A percentile compares a stretch with the other conserved stretches of the same genome.
phyloP scores from a whole-genome alignment of 1,140 invertebrate species.

The Trichomalopsis sarcophagae region DNA sequence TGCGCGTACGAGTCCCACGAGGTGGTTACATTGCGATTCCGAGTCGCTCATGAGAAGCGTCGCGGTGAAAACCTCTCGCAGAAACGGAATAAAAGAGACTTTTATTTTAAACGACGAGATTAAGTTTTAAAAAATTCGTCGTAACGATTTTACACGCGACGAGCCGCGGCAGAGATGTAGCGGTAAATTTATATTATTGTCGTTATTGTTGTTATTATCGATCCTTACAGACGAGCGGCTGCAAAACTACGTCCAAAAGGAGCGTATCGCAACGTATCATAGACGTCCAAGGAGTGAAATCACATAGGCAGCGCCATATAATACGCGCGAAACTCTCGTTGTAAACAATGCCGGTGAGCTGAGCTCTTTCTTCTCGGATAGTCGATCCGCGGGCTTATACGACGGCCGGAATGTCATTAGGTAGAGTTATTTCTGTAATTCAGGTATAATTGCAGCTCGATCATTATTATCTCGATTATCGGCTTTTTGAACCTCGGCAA shows the following conservation, averaged over 20 bases:
- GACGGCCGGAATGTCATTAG: constrained; percentile 12
- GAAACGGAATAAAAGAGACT: not conserved
- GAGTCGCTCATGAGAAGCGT: constrained; percentile 21
- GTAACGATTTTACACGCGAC: not conserved
- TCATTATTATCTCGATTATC: not conserved
- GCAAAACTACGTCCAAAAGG: not conserved
- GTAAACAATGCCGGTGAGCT: constrained; percentile 17
- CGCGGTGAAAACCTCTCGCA: constrained; percentile 33
- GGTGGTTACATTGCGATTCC: not conserved
- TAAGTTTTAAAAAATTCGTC: not conserved
- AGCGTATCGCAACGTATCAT: not conserved
- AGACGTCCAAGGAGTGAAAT: not conserved
- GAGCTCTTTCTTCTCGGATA: constrained; percentile 7
- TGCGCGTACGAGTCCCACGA: constrained; percentile 15
- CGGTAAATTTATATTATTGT: too few relatives aligned
- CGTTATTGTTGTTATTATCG: not conserved
- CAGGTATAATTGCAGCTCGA: constrained; percentile 18
- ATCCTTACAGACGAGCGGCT: not conserved
- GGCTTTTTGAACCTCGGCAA: too few relatives aligned
- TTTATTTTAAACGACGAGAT: not conserved
- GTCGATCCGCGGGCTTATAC: not conserved
- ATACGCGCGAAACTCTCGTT: not conserved
- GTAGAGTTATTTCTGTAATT: constrained; percentile 27
- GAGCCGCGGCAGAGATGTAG: not conserved
- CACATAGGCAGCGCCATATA: not conserved